These are phyloP conservation scores for Stenolophus ochropezus DNA, from an alignment of 2,888 invertebrate genomes.

Conservation along the genomic window DNA sequence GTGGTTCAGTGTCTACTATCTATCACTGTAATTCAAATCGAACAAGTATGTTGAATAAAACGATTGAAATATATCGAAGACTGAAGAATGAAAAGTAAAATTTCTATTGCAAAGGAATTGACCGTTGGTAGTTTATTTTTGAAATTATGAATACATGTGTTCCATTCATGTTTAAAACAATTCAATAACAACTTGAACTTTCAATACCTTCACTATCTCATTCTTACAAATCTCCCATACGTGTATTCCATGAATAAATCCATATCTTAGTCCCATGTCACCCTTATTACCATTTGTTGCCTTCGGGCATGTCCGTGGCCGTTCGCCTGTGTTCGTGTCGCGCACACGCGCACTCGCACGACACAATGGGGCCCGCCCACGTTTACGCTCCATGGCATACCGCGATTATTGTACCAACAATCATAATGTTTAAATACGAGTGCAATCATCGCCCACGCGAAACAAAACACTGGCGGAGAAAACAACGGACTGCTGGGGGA, in stretches of 20 bases:
- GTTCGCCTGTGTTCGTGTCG: constrained; percentile 12
- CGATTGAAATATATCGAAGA: no score
- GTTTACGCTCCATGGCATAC: constrained; percentile 41
- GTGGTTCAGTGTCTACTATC: no score
- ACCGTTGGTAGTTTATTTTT: not conserved
- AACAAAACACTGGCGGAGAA: constrained; percentile 43
- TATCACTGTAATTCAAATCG: no score
- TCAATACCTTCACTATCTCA: not conserved
- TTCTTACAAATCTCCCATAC: not conserved
- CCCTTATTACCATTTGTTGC: constrained; percentile 20
- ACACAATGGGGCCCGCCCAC: constrained; percentile 44
- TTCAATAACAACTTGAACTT: not conserved
- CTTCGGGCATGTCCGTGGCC: not conserved
- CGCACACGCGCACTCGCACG: constrained; percentile 17
- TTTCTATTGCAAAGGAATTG: not conserved
- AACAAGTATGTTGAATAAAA: no score
- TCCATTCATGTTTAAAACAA: not conserved
- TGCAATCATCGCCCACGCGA: constrained; percentile 57
- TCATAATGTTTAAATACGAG: constrained; percentile 60
- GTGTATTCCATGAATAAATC: constrained; percentile 7
- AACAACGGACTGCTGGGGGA: not conserved
- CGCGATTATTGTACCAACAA: constrained; percentile 60
- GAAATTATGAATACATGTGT: not conserved
- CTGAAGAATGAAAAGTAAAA: no score
- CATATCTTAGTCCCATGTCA: constrained; percentile 3